These are phyloP conservation scores for Arothron firmamentum DNA, from an alignment of 2,113 vertebrate genomes.

Conservation along the genomic window DNA sequence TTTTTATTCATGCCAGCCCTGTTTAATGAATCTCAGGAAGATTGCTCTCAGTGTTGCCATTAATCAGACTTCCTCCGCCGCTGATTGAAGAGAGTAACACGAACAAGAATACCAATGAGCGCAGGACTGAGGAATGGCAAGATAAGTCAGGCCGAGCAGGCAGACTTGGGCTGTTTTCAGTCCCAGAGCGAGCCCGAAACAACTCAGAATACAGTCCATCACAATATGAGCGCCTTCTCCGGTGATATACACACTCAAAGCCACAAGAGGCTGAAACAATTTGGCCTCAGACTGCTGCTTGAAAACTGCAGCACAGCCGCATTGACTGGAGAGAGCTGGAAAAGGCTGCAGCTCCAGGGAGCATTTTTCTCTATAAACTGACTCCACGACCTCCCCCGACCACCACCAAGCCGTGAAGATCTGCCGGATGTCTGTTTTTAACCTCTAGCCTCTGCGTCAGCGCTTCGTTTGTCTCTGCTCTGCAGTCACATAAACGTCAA, in stretches of 20 bases:
- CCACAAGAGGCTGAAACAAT: conserved; percentile 40
- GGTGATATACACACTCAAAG: conserved; percentile 33
- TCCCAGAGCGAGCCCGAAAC: no score
- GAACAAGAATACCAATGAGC: conserved; percentile 72
- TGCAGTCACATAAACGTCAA: conserved; percentile 16
- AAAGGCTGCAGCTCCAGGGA: conserved; percentile 29
- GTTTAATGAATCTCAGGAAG: conserved; percentile 70
- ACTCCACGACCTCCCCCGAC: conserved; percentile 46
- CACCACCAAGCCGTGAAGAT: conserved; percentile 15
- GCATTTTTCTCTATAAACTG: conserved; percentile 49
- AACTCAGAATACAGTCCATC: conserved; percentile 39
- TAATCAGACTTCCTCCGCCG: conserved; percentile 64
- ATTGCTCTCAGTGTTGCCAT: conserved; percentile 69
- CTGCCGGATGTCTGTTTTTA: conserved; percentile 19
- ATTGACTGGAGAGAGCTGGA: conserved; percentile 54
- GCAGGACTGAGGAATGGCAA: conserved; percentile 52
- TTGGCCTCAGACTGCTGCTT: conserved; percentile 47
- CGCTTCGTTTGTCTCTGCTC: conserved; percentile 7
- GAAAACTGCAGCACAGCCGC: conserved; percentile 43
- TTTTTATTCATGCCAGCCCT: conserved; percentile 71
- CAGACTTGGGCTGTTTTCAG: no score
- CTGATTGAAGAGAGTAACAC: conserved; percentile 72
- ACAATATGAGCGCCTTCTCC: conserved; percentile 20
- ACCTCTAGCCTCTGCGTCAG: conserved; percentile 13
- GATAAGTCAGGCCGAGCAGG: conserved; percentile 46